Evolutionary conservation across 2,888 invertebrate genomes (phyloP).

Genomic region (Chalcosyrphus nemorum): DNA sequence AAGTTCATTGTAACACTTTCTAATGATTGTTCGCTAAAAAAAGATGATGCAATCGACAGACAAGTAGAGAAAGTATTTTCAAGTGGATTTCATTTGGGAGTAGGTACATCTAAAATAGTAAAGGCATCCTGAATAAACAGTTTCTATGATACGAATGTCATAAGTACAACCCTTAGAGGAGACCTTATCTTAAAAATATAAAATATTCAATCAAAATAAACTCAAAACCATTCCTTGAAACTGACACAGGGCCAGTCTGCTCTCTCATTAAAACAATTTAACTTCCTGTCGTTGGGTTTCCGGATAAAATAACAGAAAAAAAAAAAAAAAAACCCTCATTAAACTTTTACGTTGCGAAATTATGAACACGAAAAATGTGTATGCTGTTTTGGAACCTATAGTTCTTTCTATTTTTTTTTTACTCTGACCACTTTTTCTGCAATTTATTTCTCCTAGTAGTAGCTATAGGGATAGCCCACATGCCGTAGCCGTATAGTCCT

Average conservation of each 20-base stretch:
- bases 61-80: neutral
- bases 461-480: neutral
- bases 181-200: no score
- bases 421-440: neutral
- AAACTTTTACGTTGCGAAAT: conserved; percentile 64
- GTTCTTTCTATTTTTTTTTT: neutral
- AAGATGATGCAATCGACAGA: neutral
- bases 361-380: conserved; percentile 31
- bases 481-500: conserved; percentile 16
- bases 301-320: conserved; percentile 9
- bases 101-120: no score
- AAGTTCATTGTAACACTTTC: conserved; percentile 40
- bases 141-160: neutral
- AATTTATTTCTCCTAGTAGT: conserved; percentile 7
- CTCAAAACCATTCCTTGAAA: neutral
- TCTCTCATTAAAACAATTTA: neutral
- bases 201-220: conserved; percentile 2
- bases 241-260: neutral
- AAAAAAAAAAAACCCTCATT: conserved; percentile 52
- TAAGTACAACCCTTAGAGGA: no score
- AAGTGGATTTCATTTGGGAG: no score
- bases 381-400: neutral
- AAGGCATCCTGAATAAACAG: no score
- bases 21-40: neutral
- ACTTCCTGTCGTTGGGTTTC: neutral